phyloP scores from a whole-genome alignment of 2,113 vertebrate genomes.

The Thomomys bottae region DNA sequence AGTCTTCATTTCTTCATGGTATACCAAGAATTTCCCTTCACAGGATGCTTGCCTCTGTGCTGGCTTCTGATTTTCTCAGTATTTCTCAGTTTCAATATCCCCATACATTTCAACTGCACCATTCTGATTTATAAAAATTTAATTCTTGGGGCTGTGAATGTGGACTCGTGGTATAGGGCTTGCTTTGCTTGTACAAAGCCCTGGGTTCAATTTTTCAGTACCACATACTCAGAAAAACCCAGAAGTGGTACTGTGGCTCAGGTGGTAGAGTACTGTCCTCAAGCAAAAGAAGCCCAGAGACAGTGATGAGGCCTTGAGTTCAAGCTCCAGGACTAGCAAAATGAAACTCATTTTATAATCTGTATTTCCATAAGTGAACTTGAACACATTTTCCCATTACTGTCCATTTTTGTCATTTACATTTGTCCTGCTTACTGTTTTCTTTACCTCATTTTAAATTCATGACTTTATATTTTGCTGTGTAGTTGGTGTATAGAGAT shows the following conservation, averaged over 20 bases:
- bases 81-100: neutral
- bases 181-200: too few species aligned
- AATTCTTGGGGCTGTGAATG: too few species aligned
- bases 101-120: neutral
- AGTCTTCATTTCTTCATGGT: neutral
- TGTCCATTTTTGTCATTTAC: neutral
- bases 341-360: slow-evolving; percentile 17
- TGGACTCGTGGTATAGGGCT: too few species aligned
- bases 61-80: neutral
- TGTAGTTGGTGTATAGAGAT: neutral
- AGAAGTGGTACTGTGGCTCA: too few species aligned
- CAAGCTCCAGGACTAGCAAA: too few species aligned
- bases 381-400: neutral
- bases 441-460: neutral
- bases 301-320: too few species aligned
- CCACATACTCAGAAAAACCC: too few species aligned
- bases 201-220: too few species aligned
- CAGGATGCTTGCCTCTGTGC: neutral
- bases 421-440: slow-evolving; percentile 2
- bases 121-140: neutral
- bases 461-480: neutral
- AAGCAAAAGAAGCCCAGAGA: too few species aligned
- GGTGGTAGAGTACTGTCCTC: too few species aligned
- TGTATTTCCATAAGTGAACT: neutral
- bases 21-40: neutral